Base-by-base conservation (phyloP, 2,797 vertebrate genomes). In the Merluccius polli region DNA sequence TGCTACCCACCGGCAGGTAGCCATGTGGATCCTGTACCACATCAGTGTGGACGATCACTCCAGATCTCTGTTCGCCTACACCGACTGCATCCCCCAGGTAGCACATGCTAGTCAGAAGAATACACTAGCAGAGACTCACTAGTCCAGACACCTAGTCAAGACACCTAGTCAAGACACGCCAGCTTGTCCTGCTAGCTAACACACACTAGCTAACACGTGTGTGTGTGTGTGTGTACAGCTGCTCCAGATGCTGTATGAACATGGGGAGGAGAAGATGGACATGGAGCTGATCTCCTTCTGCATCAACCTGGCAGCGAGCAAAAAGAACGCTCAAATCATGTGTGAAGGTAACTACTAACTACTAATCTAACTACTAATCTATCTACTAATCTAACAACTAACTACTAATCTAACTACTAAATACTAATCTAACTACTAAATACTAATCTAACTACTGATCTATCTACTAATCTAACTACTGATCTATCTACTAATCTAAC, bases 291-390 rank as follows among this genome's bases (percentile, higher is more conserved):
- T 98, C 90, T 97, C 97, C 73, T 95, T 98, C 92, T 97, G 96
- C 90, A 97, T 99, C 90, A 99, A 99, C 87, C 92, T 99, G 87
- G 96, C 97, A 79, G 96, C 96, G 76, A 98, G 98, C 89, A 98
- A 97, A 88, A 96, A 93, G 87, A 99, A 98, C 5, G 95, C 96
- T 1, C 96, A 97, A 73, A 90, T 98, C 73, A 95, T 98, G 87
- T 98, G 97, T 93, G 97, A 98, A 95, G 97, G 97, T 97, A 63
- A 63, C 59, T 63, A 30, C 24, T 30, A 12, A 67, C 24, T 9
- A 1, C 24, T 21, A 52, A 52, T 8, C 38, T 44, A 44, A 44
- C 41, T n/a, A n/a, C n/a, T n/a, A n/a, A n/a, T n/a, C n/a, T n/a
- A n/a, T n/a, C n/a, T n/a, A n/a, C n/a, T n/a, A n/a, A n/a, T n/a